Conservation (phyloP, 2,888 invertebrate genomes). For the Argynnis bischoffii region DNA sequence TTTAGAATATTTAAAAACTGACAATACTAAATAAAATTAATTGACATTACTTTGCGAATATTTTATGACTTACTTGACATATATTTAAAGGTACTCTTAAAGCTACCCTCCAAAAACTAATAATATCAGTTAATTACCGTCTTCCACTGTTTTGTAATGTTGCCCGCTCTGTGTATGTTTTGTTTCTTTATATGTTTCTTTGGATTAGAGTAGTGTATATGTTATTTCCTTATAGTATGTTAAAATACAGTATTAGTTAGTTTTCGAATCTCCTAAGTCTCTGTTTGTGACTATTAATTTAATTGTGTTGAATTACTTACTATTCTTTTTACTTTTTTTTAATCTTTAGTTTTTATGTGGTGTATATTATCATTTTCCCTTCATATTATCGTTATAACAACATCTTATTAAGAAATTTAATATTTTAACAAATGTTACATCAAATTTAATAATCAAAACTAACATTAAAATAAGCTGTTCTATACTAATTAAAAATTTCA, state of each 20-base stretch:
- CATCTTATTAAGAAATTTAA: no score
- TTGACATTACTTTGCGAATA: not conserved
- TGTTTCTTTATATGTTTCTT: slow-evolving; percentile 36
- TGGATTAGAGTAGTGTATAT: slow-evolving; percentile 27
- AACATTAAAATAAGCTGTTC: not conserved
- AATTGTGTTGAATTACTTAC: not conserved
- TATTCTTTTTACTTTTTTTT: not conserved
- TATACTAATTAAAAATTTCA: slow-evolving; percentile 4
- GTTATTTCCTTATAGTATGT: slow-evolving; percentile 27
- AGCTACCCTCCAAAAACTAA: slow-evolving; percentile 27
- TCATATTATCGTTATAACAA: not conserved
- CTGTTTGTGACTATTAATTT: slow-evolving; percentile 1
- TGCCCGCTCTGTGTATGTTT: slow-evolving; percentile 36
- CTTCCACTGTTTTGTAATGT: slow-evolving; percentile 45
- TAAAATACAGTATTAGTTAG: slow-evolving; percentile 45
- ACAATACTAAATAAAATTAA: no score
- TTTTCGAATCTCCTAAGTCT: slow-evolving; percentile 8
- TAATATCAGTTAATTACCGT: slow-evolving; percentile 36
- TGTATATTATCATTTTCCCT: not conserved
- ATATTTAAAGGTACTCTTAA: slow-evolving; percentile 11
- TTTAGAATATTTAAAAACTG: no score
- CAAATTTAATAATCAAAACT: not conserved
- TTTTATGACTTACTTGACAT: not conserved
- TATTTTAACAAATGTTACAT: no score
- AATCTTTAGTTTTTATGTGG: not conserved